phyloP scores from a whole-genome alignment of 2,113 vertebrate genomes.

The Scatophagus argus region DNA sequence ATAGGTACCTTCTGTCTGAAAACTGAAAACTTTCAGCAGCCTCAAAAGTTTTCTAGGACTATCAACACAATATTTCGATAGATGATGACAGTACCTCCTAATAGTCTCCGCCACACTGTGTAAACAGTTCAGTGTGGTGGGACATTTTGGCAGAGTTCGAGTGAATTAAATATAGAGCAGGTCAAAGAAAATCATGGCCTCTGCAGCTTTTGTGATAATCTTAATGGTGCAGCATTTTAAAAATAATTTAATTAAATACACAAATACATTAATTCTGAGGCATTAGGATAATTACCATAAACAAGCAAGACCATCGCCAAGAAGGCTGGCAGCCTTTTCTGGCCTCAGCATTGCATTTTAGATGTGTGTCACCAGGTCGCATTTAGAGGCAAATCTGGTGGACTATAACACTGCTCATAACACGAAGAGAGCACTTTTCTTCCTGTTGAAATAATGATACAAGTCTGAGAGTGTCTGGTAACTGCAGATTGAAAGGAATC shows the following conservation, averaged over 20 bases:
- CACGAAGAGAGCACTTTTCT: neutral
- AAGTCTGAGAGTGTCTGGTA: neutral
- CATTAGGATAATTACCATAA: constrained; percentile 39
- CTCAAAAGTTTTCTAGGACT: constrained; percentile 18
- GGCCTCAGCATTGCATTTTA: neutral
- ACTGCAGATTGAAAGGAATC: neutral
- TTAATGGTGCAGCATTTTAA: neutral
- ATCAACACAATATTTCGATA: constrained; percentile 20
- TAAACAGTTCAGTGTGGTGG: constrained; percentile 7
- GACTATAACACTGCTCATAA: neutral
- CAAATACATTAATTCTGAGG: constrained; percentile 4
- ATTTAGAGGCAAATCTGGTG: neutral
- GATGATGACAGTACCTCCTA: constrained; percentile 27
- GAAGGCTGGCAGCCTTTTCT: constrained; percentile 20
- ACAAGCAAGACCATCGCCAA: constrained; percentile 18
- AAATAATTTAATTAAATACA: constrained; percentile 1
- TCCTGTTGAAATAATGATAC: neutral
- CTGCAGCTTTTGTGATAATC: neutral
- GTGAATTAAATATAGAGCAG: constrained; percentile 3
- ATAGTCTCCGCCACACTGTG: constrained; percentile 7
- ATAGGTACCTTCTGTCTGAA: constrained; percentile 7
- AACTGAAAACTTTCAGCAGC: constrained; percentile 29
- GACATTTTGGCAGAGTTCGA: constrained; percentile 8
- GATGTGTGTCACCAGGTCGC: neutral
- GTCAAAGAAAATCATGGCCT: constrained; percentile 12